A percentile compares a stretch with the other conserved stretches of the same genome.
These are phyloP conservation scores for Ctenomys sociabilis DNA, from an alignment of 2,113 vertebrate species.

Conservation along the genomic window DNA sequence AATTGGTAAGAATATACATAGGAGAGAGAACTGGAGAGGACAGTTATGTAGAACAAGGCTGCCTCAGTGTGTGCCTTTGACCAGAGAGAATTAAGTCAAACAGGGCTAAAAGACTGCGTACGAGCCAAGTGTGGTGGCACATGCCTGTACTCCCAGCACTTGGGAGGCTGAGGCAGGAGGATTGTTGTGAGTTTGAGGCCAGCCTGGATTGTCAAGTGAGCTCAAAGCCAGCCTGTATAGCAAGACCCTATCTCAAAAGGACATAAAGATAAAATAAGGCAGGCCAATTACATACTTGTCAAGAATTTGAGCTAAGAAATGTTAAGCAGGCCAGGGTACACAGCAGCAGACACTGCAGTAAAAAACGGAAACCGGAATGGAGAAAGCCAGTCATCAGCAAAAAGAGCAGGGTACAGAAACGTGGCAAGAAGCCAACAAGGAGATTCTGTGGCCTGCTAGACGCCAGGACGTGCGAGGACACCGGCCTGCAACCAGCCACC, in stretches of 20 bases:
- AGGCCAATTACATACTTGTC: background rate
- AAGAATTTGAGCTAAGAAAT: background rate
- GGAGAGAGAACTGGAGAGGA: rapidly evolving
- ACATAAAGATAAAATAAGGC: background rate
- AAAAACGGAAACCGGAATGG: background rate
- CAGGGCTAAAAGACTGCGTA: background rate
- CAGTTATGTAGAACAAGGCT: background rate
- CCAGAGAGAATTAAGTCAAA: background rate
- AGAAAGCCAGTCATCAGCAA: background rate
- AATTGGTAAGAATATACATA: background rate
- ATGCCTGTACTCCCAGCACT: no score
- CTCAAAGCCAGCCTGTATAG: no score
- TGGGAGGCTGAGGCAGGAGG: no score
- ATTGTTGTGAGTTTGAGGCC: no score
- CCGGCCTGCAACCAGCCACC: background rate
- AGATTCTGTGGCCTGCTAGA: rapidly evolving
- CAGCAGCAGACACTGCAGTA: background rate
- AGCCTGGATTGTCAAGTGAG: no score
- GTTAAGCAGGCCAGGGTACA: background rate
- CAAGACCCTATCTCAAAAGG: no score
- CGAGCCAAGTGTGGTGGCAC: no score
- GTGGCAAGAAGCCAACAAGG: background rate
- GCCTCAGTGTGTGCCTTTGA: background rate
- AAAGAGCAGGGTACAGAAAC: background rate
- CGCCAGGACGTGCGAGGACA: no score